A percentile compares a stretch with the other conserved stretches of the same genome.
phyloP scores from a whole-genome alignment of 2,888 invertebrate species.

The Callimorpha dominula region DNA sequence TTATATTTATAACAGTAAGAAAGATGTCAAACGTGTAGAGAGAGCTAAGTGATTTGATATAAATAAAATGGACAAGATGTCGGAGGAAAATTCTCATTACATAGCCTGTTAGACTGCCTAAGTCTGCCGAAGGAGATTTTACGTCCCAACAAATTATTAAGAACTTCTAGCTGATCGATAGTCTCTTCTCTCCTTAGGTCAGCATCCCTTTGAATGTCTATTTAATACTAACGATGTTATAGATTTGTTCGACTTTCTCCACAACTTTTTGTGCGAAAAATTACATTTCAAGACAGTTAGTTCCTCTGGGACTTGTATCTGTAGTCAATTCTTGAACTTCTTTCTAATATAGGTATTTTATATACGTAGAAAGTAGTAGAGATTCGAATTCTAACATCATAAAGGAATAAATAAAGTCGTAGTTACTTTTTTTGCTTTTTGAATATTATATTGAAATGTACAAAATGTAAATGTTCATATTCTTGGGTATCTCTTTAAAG shows the following conservation, averaged over 20 bases:
- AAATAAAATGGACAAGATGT: too few relatives aligned
- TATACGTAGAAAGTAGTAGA: not conserved
- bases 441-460: too few relatives aligned
- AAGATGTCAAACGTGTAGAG: too few relatives aligned
- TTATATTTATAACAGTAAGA: too few relatives aligned
- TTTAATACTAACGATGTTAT: conserved; percentile 3
- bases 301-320: not conserved
- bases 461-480: too few relatives aligned
- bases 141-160: not conserved
- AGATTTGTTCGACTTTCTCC: conserved; percentile 1
- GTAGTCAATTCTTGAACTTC: not conserved
- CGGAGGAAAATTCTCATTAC: too few relatives aligned
- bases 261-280: conserved; percentile 1
- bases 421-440: too few relatives aligned
- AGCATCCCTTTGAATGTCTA: not conserved
- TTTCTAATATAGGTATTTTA: not conserved
- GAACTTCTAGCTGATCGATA: not conserved
- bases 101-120: not conserved
- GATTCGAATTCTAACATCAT: not conserved
- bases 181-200: not conserved
- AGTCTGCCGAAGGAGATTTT: too few relatives aligned
- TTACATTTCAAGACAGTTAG: conserved; percentile 1
- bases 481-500: too few relatives aligned
- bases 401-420: too few relatives aligned
- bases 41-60: too few relatives aligned